These are phyloP conservation scores for Alauda arvensis DNA, from an alignment of 2,797 vertebrate species.

Conservation along the genomic window DNA sequence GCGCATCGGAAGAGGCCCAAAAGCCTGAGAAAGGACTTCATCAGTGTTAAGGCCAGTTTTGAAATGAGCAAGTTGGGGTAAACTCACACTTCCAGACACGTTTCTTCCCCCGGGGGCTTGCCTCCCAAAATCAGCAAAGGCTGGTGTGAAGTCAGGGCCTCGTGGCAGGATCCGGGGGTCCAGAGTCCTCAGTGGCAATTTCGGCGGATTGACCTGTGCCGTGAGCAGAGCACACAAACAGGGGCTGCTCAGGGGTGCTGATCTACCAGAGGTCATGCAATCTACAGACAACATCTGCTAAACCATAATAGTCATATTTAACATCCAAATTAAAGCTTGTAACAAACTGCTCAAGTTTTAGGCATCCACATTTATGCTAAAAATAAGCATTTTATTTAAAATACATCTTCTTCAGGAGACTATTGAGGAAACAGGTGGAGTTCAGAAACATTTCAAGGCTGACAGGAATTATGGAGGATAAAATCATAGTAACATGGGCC, in stretches of 20 bases:
- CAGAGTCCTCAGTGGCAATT: conserved; percentile 81
- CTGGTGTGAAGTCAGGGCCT: conserved; percentile 95
- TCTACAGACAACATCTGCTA: background rate
- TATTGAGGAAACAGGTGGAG: background rate
- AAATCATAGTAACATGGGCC: background rate
- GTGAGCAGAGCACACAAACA: background rate
- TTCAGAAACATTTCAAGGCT: background rate
- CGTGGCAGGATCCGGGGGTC: conserved; percentile 90
- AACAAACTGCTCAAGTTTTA: background rate
- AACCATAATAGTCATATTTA: accelerated
- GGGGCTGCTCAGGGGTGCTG: background rate
- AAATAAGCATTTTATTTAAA: background rate
- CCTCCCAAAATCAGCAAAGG: conserved; percentile 94
- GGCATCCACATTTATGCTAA: background rate
- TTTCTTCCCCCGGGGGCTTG: conserved; percentile 83
- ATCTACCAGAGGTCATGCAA: background rate
- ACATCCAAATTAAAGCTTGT: background rate
- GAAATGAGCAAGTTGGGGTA: conserved; percentile 26
- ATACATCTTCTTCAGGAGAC: background rate
- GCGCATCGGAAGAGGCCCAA: background rate
- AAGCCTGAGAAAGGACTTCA: background rate
- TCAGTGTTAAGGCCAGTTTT: background rate
- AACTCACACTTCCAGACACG: conserved; percentile 82
- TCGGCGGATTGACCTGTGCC: conserved; percentile 90
- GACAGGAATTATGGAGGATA: background rate